These are phyloP conservation scores for Notarius lentiginosus DNA, from an alignment of 2,113 vertebrate genomes.

Conservation along the genomic window DNA sequence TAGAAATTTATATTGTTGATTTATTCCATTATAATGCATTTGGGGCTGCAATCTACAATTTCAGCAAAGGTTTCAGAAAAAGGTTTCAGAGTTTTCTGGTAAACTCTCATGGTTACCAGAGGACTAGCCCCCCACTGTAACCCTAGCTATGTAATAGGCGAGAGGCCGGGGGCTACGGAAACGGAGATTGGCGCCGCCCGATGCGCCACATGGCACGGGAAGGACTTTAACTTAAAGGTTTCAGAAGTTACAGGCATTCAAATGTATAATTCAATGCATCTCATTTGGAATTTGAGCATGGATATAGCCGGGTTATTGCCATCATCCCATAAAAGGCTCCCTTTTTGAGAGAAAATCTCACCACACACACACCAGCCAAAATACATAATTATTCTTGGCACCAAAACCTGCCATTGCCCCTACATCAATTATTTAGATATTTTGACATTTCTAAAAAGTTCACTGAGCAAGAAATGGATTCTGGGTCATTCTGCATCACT, in stretches of 20 bases:
- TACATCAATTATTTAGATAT: conserved; percentile 35
- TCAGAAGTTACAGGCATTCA: conserved; percentile 1
- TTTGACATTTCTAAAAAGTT: conserved; percentile 43
- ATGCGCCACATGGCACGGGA: no score
- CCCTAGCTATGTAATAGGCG: no score
- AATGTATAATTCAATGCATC: neutral
- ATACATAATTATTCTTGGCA: conserved; percentile 27
- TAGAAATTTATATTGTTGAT: conserved; percentile 1
- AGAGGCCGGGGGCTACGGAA: no score
- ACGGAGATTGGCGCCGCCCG: no score
- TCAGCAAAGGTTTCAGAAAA: conserved; percentile 17
- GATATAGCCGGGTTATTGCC: neutral
- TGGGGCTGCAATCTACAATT: neutral
- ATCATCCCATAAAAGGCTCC: neutral
- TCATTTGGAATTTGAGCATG: neutral
- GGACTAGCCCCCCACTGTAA: no score
- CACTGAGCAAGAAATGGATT: conserved; percentile 27
- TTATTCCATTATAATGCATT: conserved; percentile 4
- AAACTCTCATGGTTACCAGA: no score
- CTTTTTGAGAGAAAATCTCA: neutral
- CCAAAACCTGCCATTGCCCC: neutral
- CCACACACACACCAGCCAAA: neutral
- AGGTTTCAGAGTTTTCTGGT: no score
- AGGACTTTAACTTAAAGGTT: neutral
- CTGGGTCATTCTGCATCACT: conserved; percentile 36